Evolutionary conservation across 2,888 invertebrate genomes (phyloP).

Genomic region (Desoria tigrina): DNA sequence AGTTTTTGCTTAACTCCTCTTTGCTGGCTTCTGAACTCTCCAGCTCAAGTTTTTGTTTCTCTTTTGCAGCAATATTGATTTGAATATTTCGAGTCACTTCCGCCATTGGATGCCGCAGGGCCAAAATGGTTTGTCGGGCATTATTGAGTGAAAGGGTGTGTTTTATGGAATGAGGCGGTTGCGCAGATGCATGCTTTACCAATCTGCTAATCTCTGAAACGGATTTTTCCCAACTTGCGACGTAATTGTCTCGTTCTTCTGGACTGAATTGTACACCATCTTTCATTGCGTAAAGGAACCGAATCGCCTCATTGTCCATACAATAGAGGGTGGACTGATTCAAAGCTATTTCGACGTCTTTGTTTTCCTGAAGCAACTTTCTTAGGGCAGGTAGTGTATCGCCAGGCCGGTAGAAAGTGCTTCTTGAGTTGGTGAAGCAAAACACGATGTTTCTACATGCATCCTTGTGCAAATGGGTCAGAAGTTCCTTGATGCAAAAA

Average conservation of each 20-base stretch:
- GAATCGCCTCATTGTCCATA: slow-evolving; percentile 40
- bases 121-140: no score
- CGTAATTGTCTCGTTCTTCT: neutral
- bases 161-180: no score
- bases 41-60: no score
- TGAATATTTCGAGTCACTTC: no score
- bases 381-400: slow-evolving; percentile 31
- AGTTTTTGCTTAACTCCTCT: no score
- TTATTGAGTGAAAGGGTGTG: no score
- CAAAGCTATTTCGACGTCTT: slow-evolving; percentile 20
- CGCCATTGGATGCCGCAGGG: no score
- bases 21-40: no score
- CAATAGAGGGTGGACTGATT: slow-evolving; percentile 33
- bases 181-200: neutral
- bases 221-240: neutral
- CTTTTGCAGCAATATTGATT: no score
- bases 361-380: slow-evolving; percentile 19
- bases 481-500: no score
- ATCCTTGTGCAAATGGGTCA: no score
- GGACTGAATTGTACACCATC: slow-evolving; percentile 10
- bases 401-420: slow-evolving; percentile 40
- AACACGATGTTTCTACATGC: no score
- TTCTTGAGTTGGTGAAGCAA: slow-evolving; percentile 39
- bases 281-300: slow-evolving; percentile 41
- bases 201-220: neutral